Evolutionary conservation across 2,113 vertebrate species (phyloP), one percentile per base, ranked within the genome.

Genomic region (Phylloscopus trochiloides): DNA sequence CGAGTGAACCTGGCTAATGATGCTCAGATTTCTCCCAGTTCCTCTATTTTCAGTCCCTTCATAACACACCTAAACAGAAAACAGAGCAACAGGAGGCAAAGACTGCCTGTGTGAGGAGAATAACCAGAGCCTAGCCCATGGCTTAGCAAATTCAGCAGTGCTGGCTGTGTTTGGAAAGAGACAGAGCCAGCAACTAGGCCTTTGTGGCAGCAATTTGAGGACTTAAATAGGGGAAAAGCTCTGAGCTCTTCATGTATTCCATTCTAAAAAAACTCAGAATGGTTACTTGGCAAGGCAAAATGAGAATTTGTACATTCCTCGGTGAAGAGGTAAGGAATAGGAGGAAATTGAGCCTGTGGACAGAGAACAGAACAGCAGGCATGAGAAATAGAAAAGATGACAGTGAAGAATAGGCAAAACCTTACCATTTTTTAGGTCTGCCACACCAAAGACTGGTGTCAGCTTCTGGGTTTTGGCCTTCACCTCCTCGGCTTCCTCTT

Each of bases 341-440:
- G 29, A 81, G 28, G 48, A 82, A 81, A 43, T 17, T 3, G 68
- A 63, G 4, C 50, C 48, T 28, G 50, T 77, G 31, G 22, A 76
- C 34, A 77, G 3, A 42, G 17, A 57, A 66, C 2, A 9, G 18
- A 68, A 59, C 34, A 58, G 31, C 26, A 51, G 38, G 19, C 10
- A 85, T 3, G 17, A 79, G 32, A 88, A 81, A 79, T 0, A 45
- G 36, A 90, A 92, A 78, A 83, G 55, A 34, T 0, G 9, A 48
- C 14, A 65, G 43, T 2, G 3, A 47, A 59, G 55, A 71, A 6
- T 0, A 55, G n/a, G 68, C 28, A 74, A 66, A 67, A n/a, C 11
- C 47, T 80, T 66, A 98, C 98, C 96, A 11, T 97, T 97, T 86
- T 94, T 96, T 80, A 88, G 72, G 73, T 97, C 96, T 91, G 97